Conservation (phyloP, 2,797 vertebrate species). For the Clarias pachynema region DNA sequence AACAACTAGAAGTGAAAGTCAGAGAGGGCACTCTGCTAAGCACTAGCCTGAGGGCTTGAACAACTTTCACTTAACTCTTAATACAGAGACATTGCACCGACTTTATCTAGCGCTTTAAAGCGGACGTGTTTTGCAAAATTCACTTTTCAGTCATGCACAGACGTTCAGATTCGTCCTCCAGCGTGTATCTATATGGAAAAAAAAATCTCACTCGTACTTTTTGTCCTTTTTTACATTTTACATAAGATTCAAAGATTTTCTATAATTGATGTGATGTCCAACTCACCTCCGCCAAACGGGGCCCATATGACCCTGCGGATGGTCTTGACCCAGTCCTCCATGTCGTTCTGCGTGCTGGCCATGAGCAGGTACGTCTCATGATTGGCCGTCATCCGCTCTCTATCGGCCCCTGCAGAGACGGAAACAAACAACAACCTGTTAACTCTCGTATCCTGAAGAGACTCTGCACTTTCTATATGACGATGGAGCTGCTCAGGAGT, state of each 20-base stretch:
- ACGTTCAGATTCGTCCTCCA: too few relatives aligned
- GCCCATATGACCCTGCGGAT: slow-evolving; percentile 98
- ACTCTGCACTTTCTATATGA: not conserved
- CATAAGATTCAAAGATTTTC: too few relatives aligned
- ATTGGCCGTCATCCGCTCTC: slow-evolving; percentile 96
- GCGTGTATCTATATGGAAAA: too few relatives aligned
- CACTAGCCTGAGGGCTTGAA: not conserved
- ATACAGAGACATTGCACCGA: not conserved
- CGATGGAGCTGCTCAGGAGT: not conserved
- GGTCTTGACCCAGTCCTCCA: slow-evolving; percentile 99
- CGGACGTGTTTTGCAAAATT: too few relatives aligned
- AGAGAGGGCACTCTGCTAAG: slow-evolving; percentile 36
- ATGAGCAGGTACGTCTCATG: slow-evolving; percentile 99
- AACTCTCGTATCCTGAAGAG: not conserved
- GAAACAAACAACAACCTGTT: not conserved
- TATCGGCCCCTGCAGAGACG: slow-evolving; percentile 84
- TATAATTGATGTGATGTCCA: not conserved
- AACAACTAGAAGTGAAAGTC: slow-evolving; percentile 69
- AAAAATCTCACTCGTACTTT: too few relatives aligned
- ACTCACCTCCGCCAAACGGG: slow-evolving; percentile 96
- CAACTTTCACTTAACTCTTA: not conserved
- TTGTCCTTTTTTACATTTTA: not conserved
- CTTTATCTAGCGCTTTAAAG: too few relatives aligned
- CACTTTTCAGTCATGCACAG: too few relatives aligned
- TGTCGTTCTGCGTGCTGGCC: slow-evolving; percentile 98